Conservation (phyloP, 2,113 vertebrate genomes). For the Rhinoderma darwinii region DNA sequence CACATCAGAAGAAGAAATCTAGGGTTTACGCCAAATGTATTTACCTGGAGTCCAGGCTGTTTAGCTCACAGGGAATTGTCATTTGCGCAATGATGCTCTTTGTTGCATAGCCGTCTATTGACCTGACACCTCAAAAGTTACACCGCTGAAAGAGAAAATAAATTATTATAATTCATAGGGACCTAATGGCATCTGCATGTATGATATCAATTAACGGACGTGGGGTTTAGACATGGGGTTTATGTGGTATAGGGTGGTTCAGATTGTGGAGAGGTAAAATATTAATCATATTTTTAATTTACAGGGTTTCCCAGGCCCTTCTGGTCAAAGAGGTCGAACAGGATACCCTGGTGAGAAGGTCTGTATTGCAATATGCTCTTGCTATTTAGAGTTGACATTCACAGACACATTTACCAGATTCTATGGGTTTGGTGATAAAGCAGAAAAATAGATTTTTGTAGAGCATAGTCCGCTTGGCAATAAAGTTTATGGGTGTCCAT, state of each 20-base stretch:
- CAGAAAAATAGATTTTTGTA: too few relatives aligned
- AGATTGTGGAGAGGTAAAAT: not conserved
- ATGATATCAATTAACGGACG: not conserved
- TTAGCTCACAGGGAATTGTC: not conserved
- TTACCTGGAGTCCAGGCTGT: not conserved
- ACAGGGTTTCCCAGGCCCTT: constrained; percentile 79
- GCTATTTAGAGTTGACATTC: too few relatives aligned
- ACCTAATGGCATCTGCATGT: not conserved
- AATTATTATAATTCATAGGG: too few relatives aligned
- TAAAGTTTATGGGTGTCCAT: not conserved
- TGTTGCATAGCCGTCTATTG: not conserved
- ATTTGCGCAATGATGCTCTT: not conserved
- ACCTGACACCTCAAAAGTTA: not conserved
- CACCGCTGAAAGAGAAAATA: not conserved
- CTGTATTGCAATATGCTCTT: too few relatives aligned
- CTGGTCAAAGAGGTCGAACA: constrained; percentile 76
- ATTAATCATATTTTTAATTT: not conserved
- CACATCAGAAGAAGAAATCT: not conserved
- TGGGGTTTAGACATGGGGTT: not conserved
- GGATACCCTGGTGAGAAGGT: constrained; percentile 81
- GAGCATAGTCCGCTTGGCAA: too few relatives aligned
- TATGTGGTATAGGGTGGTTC: not conserved
- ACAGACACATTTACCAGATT: too few relatives aligned
- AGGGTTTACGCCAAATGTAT: too few relatives aligned
- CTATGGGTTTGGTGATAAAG: too few relatives aligned